Conservation (phyloP, 2,888 invertebrate species). For the Gnatocerus cornutus region DNA sequence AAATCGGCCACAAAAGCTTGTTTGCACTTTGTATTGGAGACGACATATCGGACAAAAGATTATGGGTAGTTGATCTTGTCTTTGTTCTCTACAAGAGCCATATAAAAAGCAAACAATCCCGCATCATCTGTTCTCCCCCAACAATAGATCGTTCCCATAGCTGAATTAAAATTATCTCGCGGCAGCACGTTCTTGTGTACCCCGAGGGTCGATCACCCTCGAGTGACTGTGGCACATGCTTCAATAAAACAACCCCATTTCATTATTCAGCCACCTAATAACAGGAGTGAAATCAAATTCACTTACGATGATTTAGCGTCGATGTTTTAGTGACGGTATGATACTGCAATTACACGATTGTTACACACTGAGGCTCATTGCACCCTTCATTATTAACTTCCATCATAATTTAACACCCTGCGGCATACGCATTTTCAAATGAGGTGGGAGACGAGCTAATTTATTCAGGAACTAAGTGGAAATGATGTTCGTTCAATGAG, state of each 20-base stretch:
- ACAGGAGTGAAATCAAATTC: constrained; percentile 38
- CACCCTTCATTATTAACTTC: constrained; percentile 2
- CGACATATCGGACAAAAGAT: constrained; percentile 15
- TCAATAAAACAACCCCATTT: constrained; percentile 38
- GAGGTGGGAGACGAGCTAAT: neutral
- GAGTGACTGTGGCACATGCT: constrained; percentile 16
- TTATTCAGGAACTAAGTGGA: too few relatives aligned
- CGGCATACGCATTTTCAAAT: neutral
- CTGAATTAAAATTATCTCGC: constrained; percentile 27
- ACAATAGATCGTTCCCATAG: constrained; percentile 7
- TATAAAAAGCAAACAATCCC: constrained; percentile 28
- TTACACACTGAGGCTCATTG: neutral
- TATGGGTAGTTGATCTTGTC: constrained; percentile 16
- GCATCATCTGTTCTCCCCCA: constrained; percentile 20
- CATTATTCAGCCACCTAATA: constrained; percentile 41
- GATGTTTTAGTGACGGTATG: constrained; percentile 30
- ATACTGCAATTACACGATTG: constrained; percentile 15
- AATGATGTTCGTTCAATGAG: too few relatives aligned
- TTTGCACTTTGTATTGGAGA: constrained; percentile 4
- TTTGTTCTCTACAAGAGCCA: constrained; percentile 6
- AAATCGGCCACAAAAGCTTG: neutral
- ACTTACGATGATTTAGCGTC: constrained; percentile 31
- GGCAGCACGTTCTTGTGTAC: constrained; percentile 13
- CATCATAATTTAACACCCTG: constrained; percentile 41
- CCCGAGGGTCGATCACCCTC: constrained; percentile 20